phyloP scores from a whole-genome alignment of 2,888 invertebrate genomes.

The Diaphora mendica region DNA sequence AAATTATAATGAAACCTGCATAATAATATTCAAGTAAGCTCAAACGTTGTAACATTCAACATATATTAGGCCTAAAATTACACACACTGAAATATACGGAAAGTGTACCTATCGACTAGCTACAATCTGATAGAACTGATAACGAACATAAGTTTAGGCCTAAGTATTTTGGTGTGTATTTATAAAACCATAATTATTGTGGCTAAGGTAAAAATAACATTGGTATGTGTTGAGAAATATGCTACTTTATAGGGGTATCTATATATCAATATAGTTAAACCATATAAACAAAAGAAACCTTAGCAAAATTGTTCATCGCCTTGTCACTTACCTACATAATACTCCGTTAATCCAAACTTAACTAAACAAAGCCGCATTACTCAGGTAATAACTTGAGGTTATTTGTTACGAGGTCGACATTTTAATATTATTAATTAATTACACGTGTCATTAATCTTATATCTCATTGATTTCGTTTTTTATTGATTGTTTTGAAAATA shows the following conservation, averaged over 20 bases:
- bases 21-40: neutral
- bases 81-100: neutral
- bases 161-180: neutral
- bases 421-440: constrained; percentile 25
- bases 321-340: constrained; percentile 31
- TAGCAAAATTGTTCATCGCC: constrained; percentile 29
- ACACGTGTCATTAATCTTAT: neutral
- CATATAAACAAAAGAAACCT: neutral
- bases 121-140: neutral
- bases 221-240: neutral
- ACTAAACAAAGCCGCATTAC: constrained; percentile 43
- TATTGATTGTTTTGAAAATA: neutral
- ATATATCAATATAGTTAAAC: neutral
- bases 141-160: constrained; percentile 10
- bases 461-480: neutral
- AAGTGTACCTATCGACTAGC: neutral
- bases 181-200: neutral
- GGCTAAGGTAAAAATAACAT: neutral
- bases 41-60: neutral
- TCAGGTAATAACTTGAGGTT: constrained; percentile 43
- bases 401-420: constrained; percentile 24
- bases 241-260: too few relatives aligned
- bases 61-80: neutral
- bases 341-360: constrained; percentile 45
- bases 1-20: neutral